Evolutionary conservation across 2,888 invertebrate genomes (phyloP).

Genomic region (Pterobdella sp.): DNA sequence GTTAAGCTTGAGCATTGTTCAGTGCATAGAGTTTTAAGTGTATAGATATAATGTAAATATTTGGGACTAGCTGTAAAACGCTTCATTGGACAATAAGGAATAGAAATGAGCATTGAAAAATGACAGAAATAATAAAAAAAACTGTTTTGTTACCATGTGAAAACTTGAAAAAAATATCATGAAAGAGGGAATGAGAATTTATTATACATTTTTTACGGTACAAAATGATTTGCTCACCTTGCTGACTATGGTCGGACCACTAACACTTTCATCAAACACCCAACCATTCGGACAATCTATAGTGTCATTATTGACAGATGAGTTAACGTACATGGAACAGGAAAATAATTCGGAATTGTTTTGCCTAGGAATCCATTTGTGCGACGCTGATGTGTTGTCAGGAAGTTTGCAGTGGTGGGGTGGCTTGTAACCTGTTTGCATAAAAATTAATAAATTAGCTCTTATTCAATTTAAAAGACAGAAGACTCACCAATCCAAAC

Average conservation of each 20-base stretch:
- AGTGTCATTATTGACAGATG: conserved; percentile 28
- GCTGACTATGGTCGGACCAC: conserved; percentile 33
- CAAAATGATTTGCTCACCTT: conserved; percentile 27
- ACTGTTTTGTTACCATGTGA: neutral
- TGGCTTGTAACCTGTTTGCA: conserved; percentile 25
- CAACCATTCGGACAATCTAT: conserved; percentile 33
- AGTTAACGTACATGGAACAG: conserved; percentile 32
- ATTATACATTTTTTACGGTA: neutral
- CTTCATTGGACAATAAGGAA: neutral
- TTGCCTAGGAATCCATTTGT: conserved; percentile 32
- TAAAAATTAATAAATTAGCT: too few relatives aligned
- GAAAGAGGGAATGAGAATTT: neutral
- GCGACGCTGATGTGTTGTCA: conserved; percentile 21
- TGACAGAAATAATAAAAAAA: neutral
- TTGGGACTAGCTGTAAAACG: neutral
- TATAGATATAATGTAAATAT: too few relatives aligned
- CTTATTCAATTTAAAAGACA: neutral
- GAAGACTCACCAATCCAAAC: conserved; percentile 37
- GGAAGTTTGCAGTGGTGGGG: conserved; percentile 34
- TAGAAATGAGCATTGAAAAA: neutral
- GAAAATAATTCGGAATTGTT: conserved; percentile 20
- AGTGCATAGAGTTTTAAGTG: too few relatives aligned
- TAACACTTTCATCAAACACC: conserved; percentile 33
- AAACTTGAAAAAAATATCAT: neutral
- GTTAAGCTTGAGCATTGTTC: too few relatives aligned